Conservation (phyloP, 1,140 invertebrate species). For the Artemia franciscana region DNA sequence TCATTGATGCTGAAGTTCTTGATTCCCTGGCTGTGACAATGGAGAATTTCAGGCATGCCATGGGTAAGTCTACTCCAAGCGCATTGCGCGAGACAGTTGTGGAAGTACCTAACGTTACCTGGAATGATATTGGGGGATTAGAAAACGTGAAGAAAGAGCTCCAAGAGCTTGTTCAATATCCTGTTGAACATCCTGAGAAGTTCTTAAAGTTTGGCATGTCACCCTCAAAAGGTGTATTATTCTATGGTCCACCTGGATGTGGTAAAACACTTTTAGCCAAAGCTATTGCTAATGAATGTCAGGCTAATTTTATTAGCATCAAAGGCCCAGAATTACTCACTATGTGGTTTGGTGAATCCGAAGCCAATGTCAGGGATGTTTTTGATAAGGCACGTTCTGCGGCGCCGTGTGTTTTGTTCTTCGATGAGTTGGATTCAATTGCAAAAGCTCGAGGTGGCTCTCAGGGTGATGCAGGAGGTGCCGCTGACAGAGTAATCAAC, state of each 20-base stretch:
- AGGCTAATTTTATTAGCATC: constrained; percentile 98
- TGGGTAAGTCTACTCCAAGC: too few relatives aligned
- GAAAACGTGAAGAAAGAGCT: too few relatives aligned
- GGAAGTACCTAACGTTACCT: too few relatives aligned
- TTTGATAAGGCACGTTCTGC: constrained; percentile 99
- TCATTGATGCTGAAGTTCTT: constrained; percentile 94
- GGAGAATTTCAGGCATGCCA: constrained; percentile 98
- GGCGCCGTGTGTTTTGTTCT: constrained; percentile 96
- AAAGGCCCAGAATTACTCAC: constrained; percentile 97
- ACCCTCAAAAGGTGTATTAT: constrained; percentile 89
- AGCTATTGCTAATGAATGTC: constrained; percentile 98
- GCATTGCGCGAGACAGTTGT: too few relatives aligned
- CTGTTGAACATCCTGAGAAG: constrained; percentile 98
- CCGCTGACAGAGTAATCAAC: constrained; percentile 97
- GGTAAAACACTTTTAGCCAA: constrained; percentile 97
- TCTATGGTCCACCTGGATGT: constrained; percentile 93
- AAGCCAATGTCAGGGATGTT: constrained; percentile 96
- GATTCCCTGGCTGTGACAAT: constrained; percentile 91
- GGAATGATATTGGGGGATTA: too few relatives aligned
- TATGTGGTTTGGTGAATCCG: constrained; percentile 99
- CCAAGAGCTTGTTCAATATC: too few relatives aligned
- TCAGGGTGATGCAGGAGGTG: constrained; percentile 91
- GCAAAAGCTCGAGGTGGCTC: constrained; percentile 94
- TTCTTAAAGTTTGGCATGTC: constrained; percentile 99
- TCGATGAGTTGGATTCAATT: constrained; percentile 98